These are phyloP conservation scores for Cathartes aura DNA, from an alignment of 2,113 vertebrate species.

Conservation along the genomic window DNA sequence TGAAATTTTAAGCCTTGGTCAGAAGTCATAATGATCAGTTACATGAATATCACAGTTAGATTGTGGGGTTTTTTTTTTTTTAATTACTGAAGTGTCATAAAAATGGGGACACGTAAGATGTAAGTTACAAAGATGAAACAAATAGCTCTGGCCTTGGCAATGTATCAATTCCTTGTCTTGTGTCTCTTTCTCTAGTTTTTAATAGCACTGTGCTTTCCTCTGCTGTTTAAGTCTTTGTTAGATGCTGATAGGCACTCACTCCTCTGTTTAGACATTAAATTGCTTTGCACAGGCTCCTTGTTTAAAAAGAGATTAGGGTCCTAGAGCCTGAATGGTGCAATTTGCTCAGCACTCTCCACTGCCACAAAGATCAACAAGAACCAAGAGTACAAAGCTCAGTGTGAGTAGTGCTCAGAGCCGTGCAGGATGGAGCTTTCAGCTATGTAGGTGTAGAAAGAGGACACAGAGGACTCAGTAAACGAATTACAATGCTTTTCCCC, in stretches of 20 bases:
- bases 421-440: neutral
- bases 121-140: neutral
- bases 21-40: neutral
- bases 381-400: neutral
- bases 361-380: neutral
- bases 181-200: neutral
- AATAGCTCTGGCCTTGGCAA: neutral
- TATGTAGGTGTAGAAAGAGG: neutral
- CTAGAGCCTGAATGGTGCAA: neutral
- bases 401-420: neutral
- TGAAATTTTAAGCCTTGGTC: neutral
- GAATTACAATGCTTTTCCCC: neutral
- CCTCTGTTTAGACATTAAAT: constrained; percentile 36
- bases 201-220: neutral
- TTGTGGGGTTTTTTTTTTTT: too few relatives aligned
- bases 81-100: neutral
- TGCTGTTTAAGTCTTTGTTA: constrained; percentile 9
- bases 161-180: neutral
- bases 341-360: constrained; percentile 17
- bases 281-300: constrained; percentile 22
- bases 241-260: constrained; percentile 1
- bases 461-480: neutral
- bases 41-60: neutral
- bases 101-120: neutral
- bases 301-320: constrained; percentile 41